Percentiles rank a stretch among this genome's conserved stretches.
Evolutionary conservation across 2,888 invertebrate species (phyloP).

Genomic region (Elaeidobius kamerunicus): DNA sequence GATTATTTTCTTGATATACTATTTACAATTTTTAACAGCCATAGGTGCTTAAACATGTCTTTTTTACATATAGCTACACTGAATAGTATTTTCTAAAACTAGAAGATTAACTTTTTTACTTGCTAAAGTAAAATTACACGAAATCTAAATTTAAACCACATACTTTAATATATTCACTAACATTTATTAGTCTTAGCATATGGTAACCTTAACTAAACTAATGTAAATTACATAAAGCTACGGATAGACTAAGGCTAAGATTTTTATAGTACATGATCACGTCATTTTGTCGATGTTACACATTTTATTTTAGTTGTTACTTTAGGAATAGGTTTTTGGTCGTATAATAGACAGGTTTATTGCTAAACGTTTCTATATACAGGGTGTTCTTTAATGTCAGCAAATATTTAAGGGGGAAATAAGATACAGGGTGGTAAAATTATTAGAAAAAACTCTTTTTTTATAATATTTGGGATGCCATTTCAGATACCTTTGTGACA

Average conservation of each 20-base stretch:
- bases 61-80: slow-evolving; percentile 23
- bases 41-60: slow-evolving; percentile 22
- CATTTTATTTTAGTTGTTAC: slow-evolving; percentile 2
- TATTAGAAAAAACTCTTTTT: no score
- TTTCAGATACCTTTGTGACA: no score
- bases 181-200: no score
- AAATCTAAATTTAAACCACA: no score
- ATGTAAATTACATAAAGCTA: background rate
- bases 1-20: slow-evolving; percentile 2
- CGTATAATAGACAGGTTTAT: slow-evolving; percentile 17
- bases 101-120: slow-evolving; percentile 1
- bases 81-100: background rate
- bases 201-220: background rate
- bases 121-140: background rate
- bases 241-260: slow-evolving; percentile 4
- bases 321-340: slow-evolving; percentile 12
- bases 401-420: no score
- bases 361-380: slow-evolving; percentile 9
- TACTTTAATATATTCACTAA: no score
- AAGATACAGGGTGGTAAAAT: no score
- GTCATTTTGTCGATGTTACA: slow-evolving; percentile 15
- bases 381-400: no score
- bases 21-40: slow-evolving; percentile 29
- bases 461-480: no score
- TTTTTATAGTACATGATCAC: slow-evolving; percentile 11